phyloP scores from a whole-genome alignment of 1,140 invertebrate species.

The Battus philenor region DNA sequence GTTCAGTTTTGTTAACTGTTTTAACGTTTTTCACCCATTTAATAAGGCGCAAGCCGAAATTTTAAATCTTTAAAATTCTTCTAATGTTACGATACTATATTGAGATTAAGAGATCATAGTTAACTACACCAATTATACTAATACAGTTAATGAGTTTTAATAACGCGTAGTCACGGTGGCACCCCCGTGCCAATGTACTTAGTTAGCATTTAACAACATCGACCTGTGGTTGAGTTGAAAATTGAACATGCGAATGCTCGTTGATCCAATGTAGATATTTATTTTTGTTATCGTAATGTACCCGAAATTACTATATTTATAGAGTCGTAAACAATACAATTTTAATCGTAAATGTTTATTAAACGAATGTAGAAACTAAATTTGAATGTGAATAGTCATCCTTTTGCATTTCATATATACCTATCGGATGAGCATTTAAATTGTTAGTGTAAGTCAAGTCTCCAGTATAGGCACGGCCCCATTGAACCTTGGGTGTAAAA shows the following conservation, averaged over 20 bases:
- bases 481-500: too few relatives aligned
- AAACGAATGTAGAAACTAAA: slow-evolving; percentile 8
- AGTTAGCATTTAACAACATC: slow-evolving; percentile 65
- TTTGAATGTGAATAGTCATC: background rate
- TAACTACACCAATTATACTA: background rate
- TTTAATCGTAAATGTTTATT: slow-evolving; percentile 25
- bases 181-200: slow-evolving; percentile 58
- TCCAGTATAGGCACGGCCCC: too few relatives aligned
- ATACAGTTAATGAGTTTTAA: background rate
- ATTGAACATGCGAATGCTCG: slow-evolving; percentile 64
- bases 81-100: slow-evolving; percentile 4
- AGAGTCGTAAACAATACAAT: slow-evolving; percentile 45
- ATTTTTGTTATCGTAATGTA: slow-evolving; percentile 75
- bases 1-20: slow-evolving; percentile 48
- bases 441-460: slow-evolving; percentile 19
- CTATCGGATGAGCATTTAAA: slow-evolving; percentile 26
- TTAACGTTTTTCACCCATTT: slow-evolving; percentile 47
- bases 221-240: slow-evolving; percentile 54
- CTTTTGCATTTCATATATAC: slow-evolving; percentile 16
- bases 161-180: too few relatives aligned
- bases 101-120: slow-evolving; percentile 4
- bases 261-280: slow-evolving; percentile 74
- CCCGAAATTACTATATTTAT: slow-evolving; percentile 69
- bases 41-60: slow-evolving; percentile 19
- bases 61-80: slow-evolving; percentile 4